phyloP scores from a whole-genome alignment of 2,888 invertebrate species.

The Lycocerus yunnanus region DNA sequence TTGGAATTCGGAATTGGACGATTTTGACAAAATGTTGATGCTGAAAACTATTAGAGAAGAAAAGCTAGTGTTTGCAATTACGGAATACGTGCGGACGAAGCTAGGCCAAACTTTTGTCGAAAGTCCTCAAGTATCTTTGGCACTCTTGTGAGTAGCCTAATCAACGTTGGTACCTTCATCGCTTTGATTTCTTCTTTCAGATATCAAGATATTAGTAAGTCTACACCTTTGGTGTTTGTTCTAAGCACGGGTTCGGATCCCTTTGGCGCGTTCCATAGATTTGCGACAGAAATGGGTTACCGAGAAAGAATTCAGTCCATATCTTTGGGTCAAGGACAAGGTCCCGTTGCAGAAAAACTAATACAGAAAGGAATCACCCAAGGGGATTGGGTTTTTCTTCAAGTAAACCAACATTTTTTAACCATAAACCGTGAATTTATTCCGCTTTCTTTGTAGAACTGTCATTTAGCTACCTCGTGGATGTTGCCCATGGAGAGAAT shows the following conservation, averaged over 20 bases:
- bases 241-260: constrained; percentile 90
- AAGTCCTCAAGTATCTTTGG: constrained; percentile 75
- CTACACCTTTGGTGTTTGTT: constrained; percentile 83
- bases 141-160: constrained; percentile 60
- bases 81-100: constrained; percentile 76
- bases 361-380: constrained; percentile 70
- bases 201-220: constrained; percentile 70
- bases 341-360: constrained; percentile 82
- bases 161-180: background rate
- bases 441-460: constrained; percentile 69
- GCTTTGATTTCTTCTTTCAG: constrained; percentile 59
- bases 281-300: constrained; percentile 77
- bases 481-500: constrained; percentile 83
- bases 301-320: constrained; percentile 75
- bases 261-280: constrained; percentile 79
- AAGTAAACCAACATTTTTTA: constrained; percentile 58
- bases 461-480: constrained; percentile 93
- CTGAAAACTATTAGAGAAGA: constrained; percentile 79
- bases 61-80: constrained; percentile 79
- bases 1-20: constrained; percentile 68
- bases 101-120: constrained; percentile 82
- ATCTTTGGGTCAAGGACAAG: constrained; percentile 91
- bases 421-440: background rate
- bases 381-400: constrained; percentile 90
- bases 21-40: constrained; percentile 82